Conservation (phyloP, 2,888 invertebrate genomes). For the Scotopteryx bipunctaria region DNA sequence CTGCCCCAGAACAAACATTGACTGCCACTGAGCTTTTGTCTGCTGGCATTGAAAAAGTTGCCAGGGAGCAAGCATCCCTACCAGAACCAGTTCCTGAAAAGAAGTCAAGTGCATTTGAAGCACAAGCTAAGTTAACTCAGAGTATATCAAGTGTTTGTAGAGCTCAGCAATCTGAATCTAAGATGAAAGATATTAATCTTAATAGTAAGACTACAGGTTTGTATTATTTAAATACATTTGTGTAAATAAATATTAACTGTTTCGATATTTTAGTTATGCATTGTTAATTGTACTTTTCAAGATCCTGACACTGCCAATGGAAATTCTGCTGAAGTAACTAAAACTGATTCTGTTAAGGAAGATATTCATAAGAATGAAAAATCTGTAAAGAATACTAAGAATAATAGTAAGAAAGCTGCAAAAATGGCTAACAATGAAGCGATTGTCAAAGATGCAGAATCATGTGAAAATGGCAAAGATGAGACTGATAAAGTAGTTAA, state of each 20-base stretch:
- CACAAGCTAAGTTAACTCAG: constrained; percentile 75
- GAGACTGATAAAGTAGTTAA: constrained; percentile 78
- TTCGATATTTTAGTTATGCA: background rate
- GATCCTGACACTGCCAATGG: constrained; percentile 75
- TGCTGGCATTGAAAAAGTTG: constrained; percentile 74
- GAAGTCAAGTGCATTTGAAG: constrained; percentile 68
- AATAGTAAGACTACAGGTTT: constrained; percentile 71
- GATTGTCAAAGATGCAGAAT: constrained; percentile 57
- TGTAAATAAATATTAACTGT: background rate
- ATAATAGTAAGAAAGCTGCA: constrained; percentile 62
- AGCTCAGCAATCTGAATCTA: constrained; percentile 63
- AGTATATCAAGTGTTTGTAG: constrained; percentile 70
- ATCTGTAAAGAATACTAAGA: constrained; percentile 65
- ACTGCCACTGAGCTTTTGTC: constrained; percentile 71
- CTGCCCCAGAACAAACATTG: constrained; percentile 50
- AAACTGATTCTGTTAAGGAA: constrained; percentile 65
- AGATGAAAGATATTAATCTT: constrained; percentile 78
- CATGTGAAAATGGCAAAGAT: constrained; percentile 76
- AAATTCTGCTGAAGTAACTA: constrained; percentile 61
- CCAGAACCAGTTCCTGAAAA: constrained; percentile 47
- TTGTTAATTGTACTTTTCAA: constrained; percentile 30
- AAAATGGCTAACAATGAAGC: constrained; percentile 61
- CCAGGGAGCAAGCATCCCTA: constrained; percentile 55
- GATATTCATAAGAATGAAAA: constrained; percentile 76
- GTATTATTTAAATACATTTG: constrained; percentile 33